A percentile compares a stretch with the other conserved stretches of the same genome.
Conservation (phyloP, 2,113 vertebrate species). For the Pseudorasbora parva region DNA sequence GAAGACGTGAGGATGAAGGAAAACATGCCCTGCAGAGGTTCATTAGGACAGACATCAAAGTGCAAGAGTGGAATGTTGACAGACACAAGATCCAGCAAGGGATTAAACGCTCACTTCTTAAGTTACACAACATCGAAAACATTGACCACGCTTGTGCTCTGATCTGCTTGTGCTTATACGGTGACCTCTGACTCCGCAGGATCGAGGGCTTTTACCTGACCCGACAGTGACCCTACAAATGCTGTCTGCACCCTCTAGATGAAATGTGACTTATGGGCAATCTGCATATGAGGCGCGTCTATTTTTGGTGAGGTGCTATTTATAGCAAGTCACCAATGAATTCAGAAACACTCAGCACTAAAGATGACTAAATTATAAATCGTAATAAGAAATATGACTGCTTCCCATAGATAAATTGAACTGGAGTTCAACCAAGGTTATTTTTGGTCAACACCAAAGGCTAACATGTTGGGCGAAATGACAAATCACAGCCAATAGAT, state of each 20-base stretch:
- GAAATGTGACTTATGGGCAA: conserved; percentile 1
- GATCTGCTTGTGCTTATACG: not conserved
- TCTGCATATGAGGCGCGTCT: not conserved
- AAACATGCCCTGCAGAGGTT: not conserved
- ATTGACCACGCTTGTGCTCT: not conserved
- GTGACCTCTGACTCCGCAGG: conserved; percentile 8
- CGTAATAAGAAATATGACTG: not conserved
- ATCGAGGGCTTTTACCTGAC: conserved; percentile 30
- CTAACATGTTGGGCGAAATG: not conserved
- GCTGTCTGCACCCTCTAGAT: conserved; percentile 4
- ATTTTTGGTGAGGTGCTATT: conserved; percentile 5
- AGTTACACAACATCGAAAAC: conserved; percentile 34
- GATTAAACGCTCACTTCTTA: conserved; percentile 13
- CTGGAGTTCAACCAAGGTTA: not conserved
- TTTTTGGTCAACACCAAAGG: not conserved
- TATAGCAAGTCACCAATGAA: not conserved
- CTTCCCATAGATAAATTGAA: not conserved
- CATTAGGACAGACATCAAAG: conserved; percentile 35
- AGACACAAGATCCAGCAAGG: conserved; percentile 1
- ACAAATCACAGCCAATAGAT: not conserved
- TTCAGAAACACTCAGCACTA: not conserved
- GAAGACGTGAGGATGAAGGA: not conserved
- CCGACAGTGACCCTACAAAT: not conserved
- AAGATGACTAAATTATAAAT: conserved; percentile 25
- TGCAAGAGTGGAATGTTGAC: not conserved